phyloP scores from a whole-genome alignment of 2,888 invertebrate genomes.

The Lingula anatina region DNA sequence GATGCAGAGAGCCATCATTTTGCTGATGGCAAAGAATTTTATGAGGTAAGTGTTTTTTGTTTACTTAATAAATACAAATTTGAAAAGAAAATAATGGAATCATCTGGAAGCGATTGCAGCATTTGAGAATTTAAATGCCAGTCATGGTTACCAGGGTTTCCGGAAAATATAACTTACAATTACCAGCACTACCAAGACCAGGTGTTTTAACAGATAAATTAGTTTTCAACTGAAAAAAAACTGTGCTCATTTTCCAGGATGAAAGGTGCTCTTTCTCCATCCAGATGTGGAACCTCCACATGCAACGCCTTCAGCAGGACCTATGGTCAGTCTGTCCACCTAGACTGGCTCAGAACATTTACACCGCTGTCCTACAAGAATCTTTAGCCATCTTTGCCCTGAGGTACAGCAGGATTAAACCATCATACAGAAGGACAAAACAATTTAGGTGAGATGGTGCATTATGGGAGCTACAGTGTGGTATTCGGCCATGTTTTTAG shows the following conservation, averaged over 20 bases:
- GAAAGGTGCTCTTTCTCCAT: conserved; percentile 45
- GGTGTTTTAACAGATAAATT: no score
- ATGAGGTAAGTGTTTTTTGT: conserved; percentile 45
- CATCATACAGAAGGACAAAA: conserved; percentile 33
- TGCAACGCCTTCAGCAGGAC: conserved; percentile 34
- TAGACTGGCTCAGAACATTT: conserved; percentile 34
- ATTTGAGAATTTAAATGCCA: no score
- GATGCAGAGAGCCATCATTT: conserved; percentile 46
- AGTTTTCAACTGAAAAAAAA: no score
- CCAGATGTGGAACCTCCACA: conserved; percentile 47
- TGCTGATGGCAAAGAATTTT: conserved; percentile 42
- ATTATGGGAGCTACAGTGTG: neutral
- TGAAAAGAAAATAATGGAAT: no score
- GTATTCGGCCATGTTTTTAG: no score
- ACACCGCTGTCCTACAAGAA: conserved; percentile 35
- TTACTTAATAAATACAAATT: no score
- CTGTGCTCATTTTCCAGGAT: conserved; percentile 26
- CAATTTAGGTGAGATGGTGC: conserved; percentile 34
- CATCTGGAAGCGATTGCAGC: no score
- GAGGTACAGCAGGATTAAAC: conserved; percentile 36
- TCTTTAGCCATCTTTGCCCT: conserved; percentile 35
- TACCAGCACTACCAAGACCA: no score
- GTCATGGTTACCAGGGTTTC: no score
- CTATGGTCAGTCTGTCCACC: conserved; percentile 45
- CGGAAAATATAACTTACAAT: no score